phyloP scores from a whole-genome alignment of 2,888 invertebrate species.

The Anthophora plumipes region DNA sequence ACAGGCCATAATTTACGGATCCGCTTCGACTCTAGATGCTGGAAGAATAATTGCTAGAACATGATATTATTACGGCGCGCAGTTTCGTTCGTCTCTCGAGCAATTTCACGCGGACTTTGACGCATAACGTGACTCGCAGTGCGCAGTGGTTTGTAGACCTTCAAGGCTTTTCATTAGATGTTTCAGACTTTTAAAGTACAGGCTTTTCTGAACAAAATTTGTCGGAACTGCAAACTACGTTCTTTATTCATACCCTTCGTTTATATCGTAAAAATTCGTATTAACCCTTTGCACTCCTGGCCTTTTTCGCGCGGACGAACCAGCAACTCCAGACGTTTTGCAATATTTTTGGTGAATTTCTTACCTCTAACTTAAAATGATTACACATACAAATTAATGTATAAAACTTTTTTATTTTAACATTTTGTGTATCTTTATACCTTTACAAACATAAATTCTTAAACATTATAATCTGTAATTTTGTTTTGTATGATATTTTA shows the following conservation, averaged over 20 bases:
- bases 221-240: not conserved
- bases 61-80: constrained; percentile 20
- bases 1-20: constrained; percentile 66
- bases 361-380: no score
- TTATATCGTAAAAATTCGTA: not conserved
- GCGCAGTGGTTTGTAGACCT: not conserved
- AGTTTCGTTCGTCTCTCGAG: not conserved
- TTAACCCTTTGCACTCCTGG: no score
- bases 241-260: not conserved
- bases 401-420: no score
- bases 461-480: no score
- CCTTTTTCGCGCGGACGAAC: no score
- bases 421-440: no score
- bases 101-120: constrained; percentile 6
- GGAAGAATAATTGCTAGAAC: constrained; percentile 58
- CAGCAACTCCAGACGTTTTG: no score
- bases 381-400: no score
- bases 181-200: not conserved
- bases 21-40: constrained; percentile 49
- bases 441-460: no score
- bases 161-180: not conserved
- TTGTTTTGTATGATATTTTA: no score
- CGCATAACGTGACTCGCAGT: not conserved
- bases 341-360: no score
- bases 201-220: not conserved